These are phyloP conservation scores for Amphipyra tragopoginis DNA, from an alignment of 2,888 invertebrate species.

Conservation along the genomic window DNA sequence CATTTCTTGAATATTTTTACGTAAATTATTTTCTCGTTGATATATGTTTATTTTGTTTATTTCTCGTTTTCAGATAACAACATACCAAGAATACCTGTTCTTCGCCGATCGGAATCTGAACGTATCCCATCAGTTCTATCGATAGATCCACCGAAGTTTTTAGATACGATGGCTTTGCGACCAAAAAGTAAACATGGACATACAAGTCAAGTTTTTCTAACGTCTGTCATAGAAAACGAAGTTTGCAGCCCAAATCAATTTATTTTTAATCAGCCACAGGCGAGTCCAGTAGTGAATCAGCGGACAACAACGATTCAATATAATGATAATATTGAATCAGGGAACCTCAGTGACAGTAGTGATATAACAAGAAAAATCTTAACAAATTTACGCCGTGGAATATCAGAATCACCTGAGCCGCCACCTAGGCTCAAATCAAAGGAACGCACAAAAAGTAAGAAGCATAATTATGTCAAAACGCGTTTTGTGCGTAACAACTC, in stretches of 20 bases:
- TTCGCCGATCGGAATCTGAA: constrained; percentile 87
- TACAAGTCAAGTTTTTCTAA: constrained; percentile 91
- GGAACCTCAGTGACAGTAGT: constrained; percentile 83
- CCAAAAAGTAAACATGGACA: constrained; percentile 91
- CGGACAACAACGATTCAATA: constrained; percentile 17
- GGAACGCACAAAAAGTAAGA: constrained; percentile 80
- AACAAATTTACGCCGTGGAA: constrained; percentile 79
- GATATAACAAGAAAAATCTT: constrained; percentile 83
- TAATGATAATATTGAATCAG: constrained; percentile 73
- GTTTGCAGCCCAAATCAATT: constrained; percentile 59
- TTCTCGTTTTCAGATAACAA: constrained; percentile 81
- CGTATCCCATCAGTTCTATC: constrained; percentile 77
- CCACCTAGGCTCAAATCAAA: constrained; percentile 83
- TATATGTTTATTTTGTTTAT: not conserved
- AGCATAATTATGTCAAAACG: constrained; percentile 88
- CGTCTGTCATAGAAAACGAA: constrained; percentile 78
- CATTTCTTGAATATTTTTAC: too few relatives aligned
- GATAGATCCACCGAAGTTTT: constrained; percentile 91
- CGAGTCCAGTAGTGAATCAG: constrained; percentile 32
- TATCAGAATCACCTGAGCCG: constrained; percentile 86
- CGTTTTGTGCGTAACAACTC: constrained; percentile 85
- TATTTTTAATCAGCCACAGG: constrained; percentile 45
- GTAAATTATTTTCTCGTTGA: constrained; percentile 1
- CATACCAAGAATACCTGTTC: constrained; percentile 80
- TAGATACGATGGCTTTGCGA: constrained; percentile 96